Base-by-base conservation (phyloP, 1,140 invertebrate species). In the Aradophagus sp. region DNA sequence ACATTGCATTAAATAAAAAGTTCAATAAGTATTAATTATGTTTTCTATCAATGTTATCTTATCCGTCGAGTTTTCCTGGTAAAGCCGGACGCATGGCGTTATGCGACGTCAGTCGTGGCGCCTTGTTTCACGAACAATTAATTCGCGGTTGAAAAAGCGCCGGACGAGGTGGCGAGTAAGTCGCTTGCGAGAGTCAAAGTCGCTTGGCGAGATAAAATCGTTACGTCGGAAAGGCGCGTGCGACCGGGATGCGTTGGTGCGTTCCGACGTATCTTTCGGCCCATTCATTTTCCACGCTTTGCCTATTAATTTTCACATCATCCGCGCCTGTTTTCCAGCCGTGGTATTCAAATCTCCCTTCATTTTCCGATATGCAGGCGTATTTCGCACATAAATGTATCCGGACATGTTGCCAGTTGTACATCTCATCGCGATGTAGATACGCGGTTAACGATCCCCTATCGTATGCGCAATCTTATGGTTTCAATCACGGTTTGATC, bases 221-320 rank as follows among this genome's bases (percentile, higher is more conserved):
- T 53, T 50, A 53, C 48, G 48, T 34, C n/a, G 36, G 17, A 7
- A 47, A n/a, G n/a, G 26, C 47, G 39, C 48, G 23, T 69, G 41
- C 50, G 41, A 53, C 41, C 52, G 52, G 36, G 55, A 55, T 56
- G 61, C 50, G 50, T 56, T 34, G 36, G 23, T 50, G 26, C 52
- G 19, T 68, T 65, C 34, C 59, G 66, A 52, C 31, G 55, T 62
- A 53, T 73, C 56, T 71, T 47, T 63, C 67, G 63, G 61, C 65
- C 75, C 55, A 58, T 73, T 75, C 63, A 77, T 75, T 78, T 73
- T 74, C 67, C 63, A 73, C 74, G 72, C 72, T 76, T 77, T 56
- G 47, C 44, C 56, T 61, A 61, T 69, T 62, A 53, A 69, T 76
- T 76, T 77, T 76, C 74, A 66, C 62, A 35, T 70, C 65, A 73